A percentile compares a stretch with the other conserved stretches of the same genome.
phyloP scores from a whole-genome alignment of 2,113 vertebrate genomes.

The Callaeas wilsoni region DNA sequence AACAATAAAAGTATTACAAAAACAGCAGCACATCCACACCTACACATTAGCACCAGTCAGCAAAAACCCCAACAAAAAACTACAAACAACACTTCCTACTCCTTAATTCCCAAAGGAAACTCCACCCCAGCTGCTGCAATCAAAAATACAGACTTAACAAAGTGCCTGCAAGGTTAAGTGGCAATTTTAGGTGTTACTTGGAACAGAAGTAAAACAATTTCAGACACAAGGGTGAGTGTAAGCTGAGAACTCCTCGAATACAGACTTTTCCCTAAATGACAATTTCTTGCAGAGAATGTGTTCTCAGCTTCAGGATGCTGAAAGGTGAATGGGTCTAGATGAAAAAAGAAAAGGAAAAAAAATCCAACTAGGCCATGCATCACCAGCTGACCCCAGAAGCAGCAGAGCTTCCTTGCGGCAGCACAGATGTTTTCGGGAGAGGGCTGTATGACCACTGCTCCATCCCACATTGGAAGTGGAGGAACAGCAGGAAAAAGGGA shows the following conservation, averaged over 20 bases:
- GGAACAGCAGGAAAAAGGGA: neutral
- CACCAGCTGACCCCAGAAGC: neutral
- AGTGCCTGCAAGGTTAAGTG: constrained; percentile 42
- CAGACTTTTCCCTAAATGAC: neutral
- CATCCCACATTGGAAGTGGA: neutral
- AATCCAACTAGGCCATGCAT: neutral
- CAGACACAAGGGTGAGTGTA: neutral
- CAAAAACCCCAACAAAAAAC: constrained; percentile 49
- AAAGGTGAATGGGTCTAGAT: neutral
- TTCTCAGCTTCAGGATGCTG: constrained; percentile 15
- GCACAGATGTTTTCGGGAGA: neutral
- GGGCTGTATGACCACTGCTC: fast-evolving
- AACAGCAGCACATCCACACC: constrained; percentile 51
- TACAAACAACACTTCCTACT: constrained; percentile 61
- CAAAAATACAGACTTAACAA: constrained; percentile 13
- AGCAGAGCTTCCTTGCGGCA: neutral
- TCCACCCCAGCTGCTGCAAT: constrained; percentile 48
- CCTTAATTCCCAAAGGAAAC: constrained; percentile 63
- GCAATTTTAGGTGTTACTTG: constrained; percentile 40
- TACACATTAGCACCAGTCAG: constrained; percentile 57
- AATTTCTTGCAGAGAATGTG: neutral
- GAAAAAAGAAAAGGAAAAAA: neutral
- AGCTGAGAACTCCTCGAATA: neutral
- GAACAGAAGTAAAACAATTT: constrained; percentile 37
- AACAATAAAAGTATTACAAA: constrained; percentile 59